Evolutionary conservation across 2,888 invertebrate species (phyloP).

Genomic region (Amphipoea lucens): DNA sequence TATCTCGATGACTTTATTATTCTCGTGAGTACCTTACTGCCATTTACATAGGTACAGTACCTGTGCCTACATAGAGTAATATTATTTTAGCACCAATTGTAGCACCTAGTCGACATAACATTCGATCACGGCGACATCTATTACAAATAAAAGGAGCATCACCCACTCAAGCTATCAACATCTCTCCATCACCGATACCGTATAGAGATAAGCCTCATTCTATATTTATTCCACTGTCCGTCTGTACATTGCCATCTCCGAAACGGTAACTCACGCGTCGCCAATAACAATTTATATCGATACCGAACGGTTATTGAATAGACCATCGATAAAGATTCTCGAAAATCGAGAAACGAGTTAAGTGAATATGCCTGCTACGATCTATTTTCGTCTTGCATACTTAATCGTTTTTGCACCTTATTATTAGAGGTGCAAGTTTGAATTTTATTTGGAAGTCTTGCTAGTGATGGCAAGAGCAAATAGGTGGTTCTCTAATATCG

Average conservation of each 20-base stretch:
- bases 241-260: constrained; percentile 84
- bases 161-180: constrained; percentile 79
- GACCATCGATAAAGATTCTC: constrained; percentile 81
- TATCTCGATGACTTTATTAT: constrained; percentile 25
- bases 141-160: constrained; percentile 73
- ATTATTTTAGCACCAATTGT: constrained; percentile 40
- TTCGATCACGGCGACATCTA: constrained; percentile 60
- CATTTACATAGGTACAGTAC: constrained; percentile 15
- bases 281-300: constrained; percentile 87
- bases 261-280: constrained; percentile 87
- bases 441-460: constrained; percentile 39
- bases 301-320: constrained; percentile 86
- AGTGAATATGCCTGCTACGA: constrained; percentile 66
- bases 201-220: constrained; percentile 82
- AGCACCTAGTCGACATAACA: constrained; percentile 36
- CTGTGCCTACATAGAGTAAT: constrained; percentile 17
- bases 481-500: constrained; percentile 70
- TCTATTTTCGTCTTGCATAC: constrained; percentile 54
- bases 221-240: constrained; percentile 87
- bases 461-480: constrained; percentile 47
- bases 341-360: constrained; percentile 75
- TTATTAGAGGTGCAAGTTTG: constrained; percentile 23
- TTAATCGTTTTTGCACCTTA: constrained; percentile 48
- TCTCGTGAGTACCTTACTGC: too few species aligned
- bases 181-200: constrained; percentile 81